Base-by-base conservation (phyloP, 2,113 vertebrate genomes). In the Pollachius pollachius region DNA sequence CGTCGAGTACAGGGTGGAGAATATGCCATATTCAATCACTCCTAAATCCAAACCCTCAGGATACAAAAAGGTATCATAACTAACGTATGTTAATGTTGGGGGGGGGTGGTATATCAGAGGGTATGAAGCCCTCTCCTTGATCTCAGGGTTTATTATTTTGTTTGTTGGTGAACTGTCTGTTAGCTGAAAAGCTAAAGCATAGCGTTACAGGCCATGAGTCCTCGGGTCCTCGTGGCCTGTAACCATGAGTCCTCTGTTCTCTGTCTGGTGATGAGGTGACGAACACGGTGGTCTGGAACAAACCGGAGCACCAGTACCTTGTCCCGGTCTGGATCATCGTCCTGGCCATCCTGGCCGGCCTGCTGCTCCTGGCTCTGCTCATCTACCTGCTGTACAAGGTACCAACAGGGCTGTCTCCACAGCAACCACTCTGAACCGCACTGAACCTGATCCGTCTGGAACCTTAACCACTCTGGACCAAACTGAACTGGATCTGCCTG, bases 301-400 rank as follows among this genome's bases (percentile, higher is more conserved):
- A 94, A 69, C 88, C 90, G 0, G 94, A 94, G 67, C 92, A 83
- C 75, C 87, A 86, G 60, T 90, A 93, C 1, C 84, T 85, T 0
- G 94, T 95, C 59, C 95, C 95, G 0, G 84, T 95, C 56, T 97
- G 96, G 96, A 95, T 96, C 74, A 96, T 97, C 69, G 93, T 96
- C 70, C 88, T 97, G 66, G 93, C 96, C 68, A 85, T 96, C 74
- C 87, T 97, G 2, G 86, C 91, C 15, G 96, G 96, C 6, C 89
- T 97, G 64, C 79, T 97, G 41, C 90, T 97, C 17, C 91, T 97
- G 0, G 85, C 93, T 12, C 85, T 97, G 65, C 95, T 97, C 76
- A 95, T 96, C 89, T 96, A 95, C 66, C 87, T 96, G 76, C 90
- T 97, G 61, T 96, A 96, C 81, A 97, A 96, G 91, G 96, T 97